Conservation (phyloP, 2,113 vertebrate species). For the Spea multiplicata region DNA sequence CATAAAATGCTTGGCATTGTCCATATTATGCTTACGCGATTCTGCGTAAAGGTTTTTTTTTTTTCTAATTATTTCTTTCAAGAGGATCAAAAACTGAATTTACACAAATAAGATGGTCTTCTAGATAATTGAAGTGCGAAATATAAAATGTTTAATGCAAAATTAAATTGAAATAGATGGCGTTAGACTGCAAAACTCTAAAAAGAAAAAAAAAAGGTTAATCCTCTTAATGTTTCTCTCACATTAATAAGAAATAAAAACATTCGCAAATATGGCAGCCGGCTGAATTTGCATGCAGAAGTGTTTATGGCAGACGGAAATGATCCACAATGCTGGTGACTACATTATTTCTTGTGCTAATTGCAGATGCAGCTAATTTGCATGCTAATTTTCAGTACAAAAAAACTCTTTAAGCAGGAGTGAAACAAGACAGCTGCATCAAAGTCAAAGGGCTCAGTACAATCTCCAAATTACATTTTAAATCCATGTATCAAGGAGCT, state of each 20-base stretch:
- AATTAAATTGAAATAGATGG: too few species aligned
- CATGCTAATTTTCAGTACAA: slow-evolving; percentile 45
- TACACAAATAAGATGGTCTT: too few species aligned
- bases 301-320: slow-evolving; percentile 49
- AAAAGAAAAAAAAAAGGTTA: not conserved
- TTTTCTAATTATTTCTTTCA: too few species aligned
- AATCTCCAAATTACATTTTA: slow-evolving; percentile 18
- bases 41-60: too few species aligned
- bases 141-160: too few species aligned
- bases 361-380: slow-evolving; percentile 45
- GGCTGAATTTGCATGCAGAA: slow-evolving; percentile 39
- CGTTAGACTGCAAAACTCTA: not conserved
- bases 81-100: too few species aligned
- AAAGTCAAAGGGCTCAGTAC: slow-evolving; percentile 34
- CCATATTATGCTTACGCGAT: too few species aligned
- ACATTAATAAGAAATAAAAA: slow-evolving; percentile 27
- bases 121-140: too few species aligned
- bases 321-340: slow-evolving; percentile 42
- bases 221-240: slow-evolving; percentile 4
- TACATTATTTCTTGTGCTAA: slow-evolving; percentile 49
- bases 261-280: slow-evolving; percentile 26
- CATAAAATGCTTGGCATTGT: too few species aligned
- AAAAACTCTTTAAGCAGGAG: slow-evolving; percentile 43
- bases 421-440: slow-evolving; percentile 37
- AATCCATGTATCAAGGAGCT: slow-evolving; percentile 11